Conservation (phyloP, 2,797 vertebrate species). For the Netta rufina region DNA sequence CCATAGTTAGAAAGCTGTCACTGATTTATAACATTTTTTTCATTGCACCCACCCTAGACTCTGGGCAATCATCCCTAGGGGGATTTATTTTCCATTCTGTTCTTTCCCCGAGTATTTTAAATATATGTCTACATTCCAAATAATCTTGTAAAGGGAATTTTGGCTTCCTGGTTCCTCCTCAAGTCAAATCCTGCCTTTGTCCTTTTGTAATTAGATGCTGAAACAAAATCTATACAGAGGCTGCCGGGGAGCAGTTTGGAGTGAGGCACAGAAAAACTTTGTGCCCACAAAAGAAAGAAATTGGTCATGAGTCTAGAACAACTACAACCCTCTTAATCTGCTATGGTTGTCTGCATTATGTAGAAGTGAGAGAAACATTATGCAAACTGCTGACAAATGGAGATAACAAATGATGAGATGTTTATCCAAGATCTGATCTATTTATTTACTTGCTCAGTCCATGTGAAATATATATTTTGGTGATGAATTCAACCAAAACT, state of each 20-base stretch:
- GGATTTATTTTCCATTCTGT: background rate
- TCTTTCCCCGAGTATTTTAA: background rate
- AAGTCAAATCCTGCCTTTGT: background rate
- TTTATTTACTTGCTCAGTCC: constrained; percentile 33
- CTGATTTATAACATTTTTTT: background rate
- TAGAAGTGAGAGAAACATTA: background rate
- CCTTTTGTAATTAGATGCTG: background rate
- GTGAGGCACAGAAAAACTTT: background rate
- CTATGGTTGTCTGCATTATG: background rate
- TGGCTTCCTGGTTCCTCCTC: background rate
- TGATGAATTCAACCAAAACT: background rate
- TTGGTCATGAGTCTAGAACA: background rate
- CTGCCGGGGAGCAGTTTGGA: background rate
- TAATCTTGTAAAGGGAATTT: background rate
- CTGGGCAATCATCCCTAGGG: background rate
- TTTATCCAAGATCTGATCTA: background rate
- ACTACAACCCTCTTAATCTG: background rate
- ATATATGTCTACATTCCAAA: background rate
- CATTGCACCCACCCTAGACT: background rate
- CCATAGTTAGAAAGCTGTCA: background rate
- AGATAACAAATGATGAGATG: constrained; percentile 9
- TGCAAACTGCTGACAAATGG: background rate
- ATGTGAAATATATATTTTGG: background rate
- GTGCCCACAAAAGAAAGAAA: background rate
- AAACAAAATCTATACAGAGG: background rate